These are phyloP conservation scores for Pterocles orientalis DNA, from an alignment of 2,113 vertebrate genomes.

Conservation along the genomic window DNA sequence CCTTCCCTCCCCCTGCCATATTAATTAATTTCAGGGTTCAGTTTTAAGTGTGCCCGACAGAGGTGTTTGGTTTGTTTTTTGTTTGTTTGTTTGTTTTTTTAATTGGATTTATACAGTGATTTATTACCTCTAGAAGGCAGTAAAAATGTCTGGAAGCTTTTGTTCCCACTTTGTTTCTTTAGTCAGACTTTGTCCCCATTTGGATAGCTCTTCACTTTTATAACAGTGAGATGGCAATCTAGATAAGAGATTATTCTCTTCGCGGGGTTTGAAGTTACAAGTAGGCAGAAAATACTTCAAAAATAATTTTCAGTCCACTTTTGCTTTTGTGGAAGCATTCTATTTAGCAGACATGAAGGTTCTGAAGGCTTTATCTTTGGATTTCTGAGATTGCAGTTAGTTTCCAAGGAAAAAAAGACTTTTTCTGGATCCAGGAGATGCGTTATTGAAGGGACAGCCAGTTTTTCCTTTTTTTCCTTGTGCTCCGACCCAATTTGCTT, in stretches of 20 bases:
- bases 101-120: background rate
- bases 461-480: background rate
- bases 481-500: background rate
- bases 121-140: background rate
- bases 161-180: background rate
- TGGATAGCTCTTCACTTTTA: background rate
- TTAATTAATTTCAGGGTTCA: background rate
- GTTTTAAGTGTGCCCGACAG: background rate
- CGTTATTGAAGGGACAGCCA: background rate
- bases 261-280: background rate
- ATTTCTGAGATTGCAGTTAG: background rate
- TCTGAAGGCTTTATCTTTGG: background rate
- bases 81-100: background rate
- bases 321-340: background rate
- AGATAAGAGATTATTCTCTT: background rate
- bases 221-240: background rate
- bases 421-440: background rate
- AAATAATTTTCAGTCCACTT: background rate
- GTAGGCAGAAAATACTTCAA: background rate
- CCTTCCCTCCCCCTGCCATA: background rate
- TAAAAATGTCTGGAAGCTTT: background rate
- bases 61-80: background rate
- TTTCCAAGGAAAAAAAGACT: background rate
- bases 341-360: background rate
- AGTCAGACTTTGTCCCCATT: background rate